Percentiles rank a stretch among this genome's conserved stretches.
phyloP scores from a whole-genome alignment of 2,113 vertebrate genomes.

The Oceanodroma tethys region DNA sequence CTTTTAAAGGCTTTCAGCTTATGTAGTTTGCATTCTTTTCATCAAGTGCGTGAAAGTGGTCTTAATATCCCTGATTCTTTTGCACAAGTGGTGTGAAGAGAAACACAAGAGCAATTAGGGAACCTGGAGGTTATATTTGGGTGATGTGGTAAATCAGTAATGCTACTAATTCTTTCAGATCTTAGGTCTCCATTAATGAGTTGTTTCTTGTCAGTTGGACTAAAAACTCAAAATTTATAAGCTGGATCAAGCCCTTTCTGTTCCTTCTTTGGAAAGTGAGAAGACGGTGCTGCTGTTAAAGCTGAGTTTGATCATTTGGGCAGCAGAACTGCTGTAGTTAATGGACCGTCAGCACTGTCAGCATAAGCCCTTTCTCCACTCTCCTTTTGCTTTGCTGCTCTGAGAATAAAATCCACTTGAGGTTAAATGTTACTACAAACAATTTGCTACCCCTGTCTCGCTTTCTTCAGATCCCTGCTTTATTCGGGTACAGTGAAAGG shows the following conservation, averaged over 20 bases:
- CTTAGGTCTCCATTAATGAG: slow-evolving; percentile 19
- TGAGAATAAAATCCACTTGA: not conserved
- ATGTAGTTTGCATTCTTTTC: slow-evolving; percentile 19
- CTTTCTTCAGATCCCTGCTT: not conserved
- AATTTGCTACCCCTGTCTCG: not conserved
- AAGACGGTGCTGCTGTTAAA: not conserved
- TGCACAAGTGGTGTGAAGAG: slow-evolving; percentile 7
- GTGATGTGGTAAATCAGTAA: not conserved
- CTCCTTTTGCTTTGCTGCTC: not conserved
- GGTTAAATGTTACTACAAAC: slow-evolving; percentile 6
- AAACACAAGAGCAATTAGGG: slow-evolving; percentile 40
- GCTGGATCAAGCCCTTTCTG: slow-evolving; percentile 7
- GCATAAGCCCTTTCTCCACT: not conserved
- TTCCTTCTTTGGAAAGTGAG: slow-evolving; percentile 13
- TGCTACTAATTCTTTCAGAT: slow-evolving; percentile 52
- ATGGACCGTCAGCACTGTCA: not conserved
- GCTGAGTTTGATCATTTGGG: not conserved
- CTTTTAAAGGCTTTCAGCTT: slow-evolving; percentile 19
- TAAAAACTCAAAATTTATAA: slow-evolving; percentile 17
- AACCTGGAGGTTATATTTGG: slow-evolving; percentile 6
- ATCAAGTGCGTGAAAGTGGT: not conserved
- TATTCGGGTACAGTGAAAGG: not conserved
- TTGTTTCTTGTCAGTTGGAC: slow-evolving; percentile 43
- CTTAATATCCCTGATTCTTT: slow-evolving; percentile 28
- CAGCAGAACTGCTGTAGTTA: slow-evolving; percentile 8